phyloP scores from a whole-genome alignment of 2,113 vertebrate genomes.

The Castor canadensis region DNA sequence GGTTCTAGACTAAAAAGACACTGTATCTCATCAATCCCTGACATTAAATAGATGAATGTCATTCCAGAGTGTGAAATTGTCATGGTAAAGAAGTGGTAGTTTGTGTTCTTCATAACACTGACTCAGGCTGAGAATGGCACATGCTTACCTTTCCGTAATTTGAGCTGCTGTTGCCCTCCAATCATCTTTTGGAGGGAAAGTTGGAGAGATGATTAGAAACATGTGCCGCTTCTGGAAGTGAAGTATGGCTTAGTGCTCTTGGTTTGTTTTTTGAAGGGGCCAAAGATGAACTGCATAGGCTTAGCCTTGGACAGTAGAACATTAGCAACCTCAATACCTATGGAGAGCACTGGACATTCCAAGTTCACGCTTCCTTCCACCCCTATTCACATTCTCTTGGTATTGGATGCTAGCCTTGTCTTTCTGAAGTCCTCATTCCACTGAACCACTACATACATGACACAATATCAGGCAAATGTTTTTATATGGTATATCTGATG shows the following conservation, averaged over 20 bases:
- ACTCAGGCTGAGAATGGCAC: not conserved
- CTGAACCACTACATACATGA: not conserved
- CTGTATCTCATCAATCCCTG: not conserved
- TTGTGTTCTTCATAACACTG: not conserved
- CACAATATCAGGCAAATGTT: not conserved
- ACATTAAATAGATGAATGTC: not conserved
- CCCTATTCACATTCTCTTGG: accelerated
- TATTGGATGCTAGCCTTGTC: not conserved
- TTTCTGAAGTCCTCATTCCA: not conserved
- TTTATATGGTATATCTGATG: not conserved
- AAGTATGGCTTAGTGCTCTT: not conserved
- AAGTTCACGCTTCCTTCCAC: not conserved
- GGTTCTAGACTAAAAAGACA: not conserved
- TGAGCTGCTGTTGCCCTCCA: not conserved
- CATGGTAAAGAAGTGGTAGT: not conserved
- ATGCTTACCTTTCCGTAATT: not conserved
- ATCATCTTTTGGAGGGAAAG: not conserved
- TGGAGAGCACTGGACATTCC: not conserved
- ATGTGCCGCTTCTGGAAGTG: not conserved
- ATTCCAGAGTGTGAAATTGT: not conserved
- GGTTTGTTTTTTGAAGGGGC: not conserved
- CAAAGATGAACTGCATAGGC: not conserved
- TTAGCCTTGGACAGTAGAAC: not conserved
- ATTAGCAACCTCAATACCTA: not conserved
- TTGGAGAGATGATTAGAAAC: not conserved